These are phyloP conservation scores for Aptenodytes patagonicus DNA, from an alignment of 2,113 vertebrate genomes.

Conservation along the genomic window DNA sequence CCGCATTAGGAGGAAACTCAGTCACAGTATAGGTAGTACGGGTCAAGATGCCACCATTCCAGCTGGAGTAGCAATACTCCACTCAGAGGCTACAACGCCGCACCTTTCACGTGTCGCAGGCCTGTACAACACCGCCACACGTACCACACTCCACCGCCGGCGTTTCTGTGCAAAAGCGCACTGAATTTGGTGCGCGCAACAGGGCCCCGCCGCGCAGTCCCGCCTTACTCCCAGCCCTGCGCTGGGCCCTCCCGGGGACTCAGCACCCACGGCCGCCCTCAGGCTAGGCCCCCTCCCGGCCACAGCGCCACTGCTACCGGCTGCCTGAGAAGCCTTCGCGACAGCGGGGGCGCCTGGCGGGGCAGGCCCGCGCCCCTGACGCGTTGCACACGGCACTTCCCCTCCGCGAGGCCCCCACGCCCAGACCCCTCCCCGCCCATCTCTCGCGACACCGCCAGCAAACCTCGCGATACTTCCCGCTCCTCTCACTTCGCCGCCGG, in stretches of 20 bases:
- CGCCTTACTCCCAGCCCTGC: too few species aligned
- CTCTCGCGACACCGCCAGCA: too few species aligned
- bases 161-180: rapidly evolving
- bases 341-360: too few species aligned
- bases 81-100: too few species aligned
- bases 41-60: too few species aligned
- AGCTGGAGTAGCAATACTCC: rapidly evolving
- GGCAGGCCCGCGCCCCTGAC: too few species aligned
- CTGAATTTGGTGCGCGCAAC: rapidly evolving
- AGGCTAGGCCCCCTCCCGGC: rapidly evolving
- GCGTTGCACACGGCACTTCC: neutral
- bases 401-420: too few species aligned
- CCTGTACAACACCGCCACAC: rapidly evolving
- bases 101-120: rapidly evolving
- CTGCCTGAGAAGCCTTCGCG: rapidly evolving
- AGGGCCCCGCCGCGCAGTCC: rapidly evolving
- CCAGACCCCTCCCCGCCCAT: too few species aligned
- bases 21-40: rapidly evolving
- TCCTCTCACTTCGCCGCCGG: rapidly evolving
- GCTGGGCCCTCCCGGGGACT: too few species aligned
- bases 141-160: rapidly evolving
- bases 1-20: neutral
- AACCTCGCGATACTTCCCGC: neutral
- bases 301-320: rapidly evolving
- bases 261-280: too few species aligned